phyloP scores from a whole-genome alignment of 1,140 invertebrate genomes.

The Drosophila sp. region DNA sequence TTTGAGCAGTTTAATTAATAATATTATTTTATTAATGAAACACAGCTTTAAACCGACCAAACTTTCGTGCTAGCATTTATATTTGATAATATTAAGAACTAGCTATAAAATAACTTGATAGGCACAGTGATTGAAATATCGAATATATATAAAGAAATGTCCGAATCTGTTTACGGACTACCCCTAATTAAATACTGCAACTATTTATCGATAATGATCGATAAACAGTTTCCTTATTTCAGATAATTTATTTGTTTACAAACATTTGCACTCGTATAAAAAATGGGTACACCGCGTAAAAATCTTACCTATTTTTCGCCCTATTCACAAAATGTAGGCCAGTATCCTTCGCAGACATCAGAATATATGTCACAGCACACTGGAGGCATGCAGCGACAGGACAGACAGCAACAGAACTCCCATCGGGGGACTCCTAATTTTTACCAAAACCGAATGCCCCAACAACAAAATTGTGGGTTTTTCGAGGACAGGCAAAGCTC shows the following conservation, averaged over 20 bases:
- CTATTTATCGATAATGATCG: constrained; percentile 7
- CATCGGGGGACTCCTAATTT: constrained; percentile 55
- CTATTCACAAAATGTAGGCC: constrained; percentile 34
- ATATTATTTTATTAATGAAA: too few relatives aligned
- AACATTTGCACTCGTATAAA: neutral
- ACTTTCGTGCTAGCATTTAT: too few relatives aligned
- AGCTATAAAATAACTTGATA: too few relatives aligned
- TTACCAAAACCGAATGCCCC: constrained; percentile 57
- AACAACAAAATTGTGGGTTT: constrained; percentile 36
- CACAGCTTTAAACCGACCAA: too few relatives aligned
- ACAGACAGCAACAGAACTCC: constrained; percentile 7
- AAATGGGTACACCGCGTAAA: constrained; percentile 60
- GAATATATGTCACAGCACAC: constrained; percentile 62
- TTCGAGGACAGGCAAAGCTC: constrained; percentile 30
- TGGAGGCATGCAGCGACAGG: constrained; percentile 46
- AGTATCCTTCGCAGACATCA: constrained; percentile 63
- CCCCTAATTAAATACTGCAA: neutral
- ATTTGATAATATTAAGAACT: too few relatives aligned
- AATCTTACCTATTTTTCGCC: constrained; percentile 46
- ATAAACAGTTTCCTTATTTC: neutral
- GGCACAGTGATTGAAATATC: too few relatives aligned
- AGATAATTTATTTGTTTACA: constrained; percentile 24
- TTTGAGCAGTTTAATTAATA: too few relatives aligned
- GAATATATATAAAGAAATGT: too few relatives aligned
- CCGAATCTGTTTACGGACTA: too few relatives aligned